These are phyloP conservation scores for Prionailurus bengalensis DNA, from an alignment of 2,113 vertebrate species.

Conservation along the genomic window DNA sequence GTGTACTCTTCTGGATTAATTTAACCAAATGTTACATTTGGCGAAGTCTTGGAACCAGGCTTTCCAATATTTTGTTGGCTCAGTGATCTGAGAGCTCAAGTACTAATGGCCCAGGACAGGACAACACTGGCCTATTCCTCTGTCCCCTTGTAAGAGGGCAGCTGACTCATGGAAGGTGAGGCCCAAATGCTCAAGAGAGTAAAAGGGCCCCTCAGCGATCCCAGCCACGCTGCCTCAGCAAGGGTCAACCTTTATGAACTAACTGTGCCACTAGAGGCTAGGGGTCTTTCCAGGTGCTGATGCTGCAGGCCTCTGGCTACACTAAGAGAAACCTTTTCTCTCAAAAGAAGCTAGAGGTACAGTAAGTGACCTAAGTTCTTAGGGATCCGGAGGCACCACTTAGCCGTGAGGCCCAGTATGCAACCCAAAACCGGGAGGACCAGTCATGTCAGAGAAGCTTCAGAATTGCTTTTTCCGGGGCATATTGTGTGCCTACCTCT, in stretches of 20 bases:
- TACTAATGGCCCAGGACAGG: not conserved
- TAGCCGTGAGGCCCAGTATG: not conserved
- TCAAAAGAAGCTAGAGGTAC: not conserved
- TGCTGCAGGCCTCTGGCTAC: not conserved
- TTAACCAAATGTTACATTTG: slow-evolving; percentile 13
- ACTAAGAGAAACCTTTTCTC: not conserved
- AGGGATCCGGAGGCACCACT: not conserved
- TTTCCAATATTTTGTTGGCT: not conserved
- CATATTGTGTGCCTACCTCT: not conserved
- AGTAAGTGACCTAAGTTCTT: not conserved
- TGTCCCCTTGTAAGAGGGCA: not conserved
- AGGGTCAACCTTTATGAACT: not conserved
- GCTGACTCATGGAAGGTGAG: not conserved
- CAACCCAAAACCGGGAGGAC: not conserved
- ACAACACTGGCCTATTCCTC: not conserved
- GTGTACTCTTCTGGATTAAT: not conserved
- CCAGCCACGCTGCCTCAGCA: not conserved
- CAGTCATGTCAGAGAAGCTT: not conserved
- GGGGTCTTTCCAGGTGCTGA: not conserved
- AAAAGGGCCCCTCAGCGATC: not conserved
- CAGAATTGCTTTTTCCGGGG: not conserved
- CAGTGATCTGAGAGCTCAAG: not conserved
- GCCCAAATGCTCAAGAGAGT: not conserved
- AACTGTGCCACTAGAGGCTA: not conserved
- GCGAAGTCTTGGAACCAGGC: slow-evolving; percentile 12